phyloP scores from a whole-genome alignment of 2,113 vertebrate species.

The Potamarius usumacintae region DNA sequence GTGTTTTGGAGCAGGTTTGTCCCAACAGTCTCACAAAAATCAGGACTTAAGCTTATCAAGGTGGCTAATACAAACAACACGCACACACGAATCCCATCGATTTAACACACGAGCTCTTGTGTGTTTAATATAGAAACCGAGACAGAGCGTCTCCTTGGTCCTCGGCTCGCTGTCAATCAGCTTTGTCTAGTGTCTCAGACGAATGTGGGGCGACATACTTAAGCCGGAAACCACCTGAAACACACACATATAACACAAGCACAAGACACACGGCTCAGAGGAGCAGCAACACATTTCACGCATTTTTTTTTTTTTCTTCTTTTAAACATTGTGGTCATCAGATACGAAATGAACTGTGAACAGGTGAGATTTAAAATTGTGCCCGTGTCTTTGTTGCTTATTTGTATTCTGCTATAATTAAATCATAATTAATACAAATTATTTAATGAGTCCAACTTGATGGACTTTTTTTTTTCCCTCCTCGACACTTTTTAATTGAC shows the following conservation, averaged over 20 bases:
- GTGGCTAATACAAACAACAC: constrained; percentile 3
- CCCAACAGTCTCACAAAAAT: background rate
- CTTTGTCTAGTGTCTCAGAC: constrained; percentile 86
- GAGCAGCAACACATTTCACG: constrained; percentile 9
- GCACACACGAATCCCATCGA: background rate
- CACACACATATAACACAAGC: constrained; percentile 43
- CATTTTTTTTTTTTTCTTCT: background rate
- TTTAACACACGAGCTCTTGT: background rate
- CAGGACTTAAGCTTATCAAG: constrained; percentile 7
- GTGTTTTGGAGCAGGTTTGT: background rate
- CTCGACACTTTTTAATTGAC: too few species aligned
- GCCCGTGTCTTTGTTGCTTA: background rate
- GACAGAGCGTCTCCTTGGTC: constrained; percentile 35
- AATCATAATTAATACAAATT: too few species aligned
- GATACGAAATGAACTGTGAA: background rate
- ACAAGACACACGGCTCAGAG: constrained; percentile 28
- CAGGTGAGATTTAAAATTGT: background rate
- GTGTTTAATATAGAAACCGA: constrained; percentile 17
- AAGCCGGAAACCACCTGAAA: constrained; percentile 86
- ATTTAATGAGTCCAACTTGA: background rate
- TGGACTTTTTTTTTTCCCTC: too few species aligned
- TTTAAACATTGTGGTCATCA: background rate
- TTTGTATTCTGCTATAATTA: background rate
- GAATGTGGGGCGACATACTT: constrained; percentile 84
- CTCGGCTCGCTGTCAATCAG: constrained; percentile 79